Conservation (phyloP, 92 coral and sea anemone genomes). For the Zoanthus gigantus region DNA sequence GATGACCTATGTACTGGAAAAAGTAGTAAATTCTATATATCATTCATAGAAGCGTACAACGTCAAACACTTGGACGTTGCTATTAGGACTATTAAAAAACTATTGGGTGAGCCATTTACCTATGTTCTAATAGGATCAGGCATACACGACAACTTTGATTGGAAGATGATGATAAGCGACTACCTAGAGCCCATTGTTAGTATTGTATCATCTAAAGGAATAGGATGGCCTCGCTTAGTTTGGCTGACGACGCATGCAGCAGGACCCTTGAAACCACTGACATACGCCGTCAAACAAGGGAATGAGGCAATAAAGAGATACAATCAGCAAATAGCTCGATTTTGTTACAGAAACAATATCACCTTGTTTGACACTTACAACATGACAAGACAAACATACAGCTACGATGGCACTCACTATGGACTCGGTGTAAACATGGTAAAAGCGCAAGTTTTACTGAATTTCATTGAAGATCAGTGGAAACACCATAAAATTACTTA, state of each 20-base stretch:
- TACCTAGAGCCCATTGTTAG: conserved; percentile 76
- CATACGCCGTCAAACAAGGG: conserved; percentile 69
- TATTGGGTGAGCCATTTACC: conserved; percentile 66
- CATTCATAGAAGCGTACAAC: conserved; percentile 83
- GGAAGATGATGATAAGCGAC: conserved; percentile 59
- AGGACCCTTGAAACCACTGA: conserved; percentile 85
- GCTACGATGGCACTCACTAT: conserved; percentile 89
- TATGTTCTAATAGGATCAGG: conserved; percentile 78
- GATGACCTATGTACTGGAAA: conserved; percentile 70
- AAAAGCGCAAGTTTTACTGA: conserved; percentile 81
- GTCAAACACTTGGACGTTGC: conserved; percentile 65
- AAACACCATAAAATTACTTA: background rate
- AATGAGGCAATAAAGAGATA: conserved; percentile 72
- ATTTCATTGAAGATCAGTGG: conserved; percentile 67
- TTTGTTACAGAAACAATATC: conserved; percentile 64
- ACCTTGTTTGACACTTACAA: conserved; percentile 76
- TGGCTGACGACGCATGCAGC: conserved; percentile 88
- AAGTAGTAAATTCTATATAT: conserved; percentile 52
- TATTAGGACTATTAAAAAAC: conserved; percentile 54
- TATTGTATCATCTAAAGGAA: conserved; percentile 61
- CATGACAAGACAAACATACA: conserved; percentile 75
- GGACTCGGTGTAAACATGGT: conserved; percentile 85
- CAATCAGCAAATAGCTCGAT: conserved; percentile 56
- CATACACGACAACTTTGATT: conserved; percentile 80
- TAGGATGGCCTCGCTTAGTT: conserved; percentile 85